These are phyloP conservation scores for Physella acuta DNA, from an alignment of 1,140 invertebrate genomes.

Conservation along the genomic window DNA sequence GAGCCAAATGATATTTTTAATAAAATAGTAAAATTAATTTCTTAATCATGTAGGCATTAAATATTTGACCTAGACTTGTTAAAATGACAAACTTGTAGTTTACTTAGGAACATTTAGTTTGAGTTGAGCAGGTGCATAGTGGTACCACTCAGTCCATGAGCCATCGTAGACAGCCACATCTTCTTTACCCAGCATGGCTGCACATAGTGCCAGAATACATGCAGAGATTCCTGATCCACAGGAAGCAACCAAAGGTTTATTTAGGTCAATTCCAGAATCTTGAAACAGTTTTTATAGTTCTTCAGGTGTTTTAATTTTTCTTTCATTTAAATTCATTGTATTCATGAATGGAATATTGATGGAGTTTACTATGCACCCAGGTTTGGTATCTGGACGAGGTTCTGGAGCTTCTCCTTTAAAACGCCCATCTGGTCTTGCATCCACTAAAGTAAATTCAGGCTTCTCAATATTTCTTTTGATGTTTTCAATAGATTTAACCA, in stretches of 20 bases:
- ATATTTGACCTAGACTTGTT: too few relatives aligned
- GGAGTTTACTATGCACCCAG: slow-evolving; percentile 47
- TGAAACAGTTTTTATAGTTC: slow-evolving; percentile 40
- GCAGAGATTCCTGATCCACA: slow-evolving; percentile 56
- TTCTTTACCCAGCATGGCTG: slow-evolving; percentile 42
- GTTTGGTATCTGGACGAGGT: slow-evolving; percentile 50
- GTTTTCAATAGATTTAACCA: slow-evolving; percentile 49
- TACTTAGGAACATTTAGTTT: slow-evolving; percentile 40
- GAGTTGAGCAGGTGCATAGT: slow-evolving; percentile 33
- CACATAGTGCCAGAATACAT: slow-evolving; percentile 46
- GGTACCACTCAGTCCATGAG: slow-evolving; percentile 53
- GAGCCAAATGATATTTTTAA: too few relatives aligned
- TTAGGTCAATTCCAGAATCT: slow-evolving; percentile 38
- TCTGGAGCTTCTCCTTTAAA: slow-evolving; percentile 50
- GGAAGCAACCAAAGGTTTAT: slow-evolving; percentile 37
- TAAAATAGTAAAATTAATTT: too few relatives aligned
- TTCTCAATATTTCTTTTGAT: slow-evolving; percentile 36
- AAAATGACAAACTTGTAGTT: too few relatives aligned
- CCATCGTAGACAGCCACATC: slow-evolving; percentile 54
- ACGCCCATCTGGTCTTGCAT: slow-evolving; percentile 46
- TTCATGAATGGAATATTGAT: slow-evolving; percentile 44
- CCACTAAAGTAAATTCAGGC: slow-evolving; percentile 41
- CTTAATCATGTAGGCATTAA: too few relatives aligned
- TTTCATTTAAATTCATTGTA: slow-evolving; percentile 37
- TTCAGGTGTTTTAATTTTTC: slow-evolving; percentile 37